Conservation (phyloP, 2,888 invertebrate species). For the Crepidodera aurea region DNA sequence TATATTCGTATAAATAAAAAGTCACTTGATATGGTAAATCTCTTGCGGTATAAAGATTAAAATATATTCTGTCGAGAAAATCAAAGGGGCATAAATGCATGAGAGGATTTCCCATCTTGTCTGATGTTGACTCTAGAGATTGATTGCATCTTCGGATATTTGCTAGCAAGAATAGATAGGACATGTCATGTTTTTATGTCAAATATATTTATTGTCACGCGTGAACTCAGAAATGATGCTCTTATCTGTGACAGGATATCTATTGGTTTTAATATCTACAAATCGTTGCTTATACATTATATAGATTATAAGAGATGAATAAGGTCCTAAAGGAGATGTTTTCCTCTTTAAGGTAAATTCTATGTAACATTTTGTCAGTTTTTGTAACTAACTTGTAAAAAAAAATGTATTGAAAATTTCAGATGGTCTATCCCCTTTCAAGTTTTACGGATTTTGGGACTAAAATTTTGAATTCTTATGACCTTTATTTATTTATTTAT, state of each 20-base stretch:
- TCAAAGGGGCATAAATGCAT: conserved; percentile 5
- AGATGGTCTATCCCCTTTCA: too few species aligned
- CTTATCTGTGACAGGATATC: background rate
- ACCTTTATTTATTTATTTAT: too few species aligned
- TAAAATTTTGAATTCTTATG: too few species aligned
- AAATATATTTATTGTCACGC: background rate
- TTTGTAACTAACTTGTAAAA: too few species aligned
- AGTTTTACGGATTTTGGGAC: too few species aligned
- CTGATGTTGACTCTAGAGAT: background rate
- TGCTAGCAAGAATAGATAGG: background rate
- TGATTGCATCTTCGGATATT: conserved; percentile 1
- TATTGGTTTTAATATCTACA: background rate
- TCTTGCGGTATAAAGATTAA: background rate
- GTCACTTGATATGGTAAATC: background rate
- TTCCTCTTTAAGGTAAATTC: too few species aligned
- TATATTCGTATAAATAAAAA: too few species aligned
- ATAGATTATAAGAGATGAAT: too few species aligned
- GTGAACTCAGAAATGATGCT: background rate
- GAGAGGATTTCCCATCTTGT: background rate
- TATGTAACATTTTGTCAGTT: too few species aligned
- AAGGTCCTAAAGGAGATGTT: too few species aligned
- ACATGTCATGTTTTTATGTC: background rate
- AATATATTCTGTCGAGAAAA: background rate
- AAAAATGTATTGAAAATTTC: too few species aligned
- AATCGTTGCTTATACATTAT: too few species aligned